Percentiles rank a stretch among this genome's conserved stretches.
phyloP scores from a whole-genome alignment of 2,888 invertebrate genomes.

The Margaritifera margaritifera region DNA sequence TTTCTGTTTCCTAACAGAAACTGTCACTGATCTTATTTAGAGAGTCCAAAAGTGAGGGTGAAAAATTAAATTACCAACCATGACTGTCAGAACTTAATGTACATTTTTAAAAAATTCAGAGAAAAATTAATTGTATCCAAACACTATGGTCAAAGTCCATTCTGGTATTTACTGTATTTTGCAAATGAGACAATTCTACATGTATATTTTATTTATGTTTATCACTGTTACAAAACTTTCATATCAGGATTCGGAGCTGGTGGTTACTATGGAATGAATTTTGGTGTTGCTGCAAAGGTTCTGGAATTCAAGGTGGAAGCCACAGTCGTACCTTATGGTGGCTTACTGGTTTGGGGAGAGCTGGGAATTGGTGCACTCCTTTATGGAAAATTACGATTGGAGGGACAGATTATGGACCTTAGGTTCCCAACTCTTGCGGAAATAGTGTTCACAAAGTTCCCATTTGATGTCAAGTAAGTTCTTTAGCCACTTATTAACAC shows the following conservation, averaged over 20 bases:
- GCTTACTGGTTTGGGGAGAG: conserved; percentile 28
- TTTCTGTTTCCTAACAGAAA: no score
- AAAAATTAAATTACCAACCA: no score
- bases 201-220: neutral
- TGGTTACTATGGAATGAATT: conserved; percentile 37
- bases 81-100: no score
- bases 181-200: no score
- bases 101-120: no score
- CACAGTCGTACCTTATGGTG: conserved; percentile 28
- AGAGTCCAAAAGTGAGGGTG: no score
- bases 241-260: conserved; percentile 35
- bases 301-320: conserved; percentile 25
- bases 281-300: conserved; percentile 31
- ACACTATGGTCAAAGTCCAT: no score
- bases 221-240: neutral
- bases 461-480: conserved; percentile 44
- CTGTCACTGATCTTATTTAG: no score
- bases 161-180: neutral
- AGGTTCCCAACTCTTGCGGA: conserved; percentile 44
- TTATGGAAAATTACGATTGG: conserved; percentile 36
- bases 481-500: neutral
- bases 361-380: conserved; percentile 34
- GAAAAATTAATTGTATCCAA: no score
- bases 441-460: conserved; percentile 46
- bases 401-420: conserved; percentile 41